phyloP scores from a whole-genome alignment of 2,888 invertebrate species.

The Synergus umbraculus region DNA sequence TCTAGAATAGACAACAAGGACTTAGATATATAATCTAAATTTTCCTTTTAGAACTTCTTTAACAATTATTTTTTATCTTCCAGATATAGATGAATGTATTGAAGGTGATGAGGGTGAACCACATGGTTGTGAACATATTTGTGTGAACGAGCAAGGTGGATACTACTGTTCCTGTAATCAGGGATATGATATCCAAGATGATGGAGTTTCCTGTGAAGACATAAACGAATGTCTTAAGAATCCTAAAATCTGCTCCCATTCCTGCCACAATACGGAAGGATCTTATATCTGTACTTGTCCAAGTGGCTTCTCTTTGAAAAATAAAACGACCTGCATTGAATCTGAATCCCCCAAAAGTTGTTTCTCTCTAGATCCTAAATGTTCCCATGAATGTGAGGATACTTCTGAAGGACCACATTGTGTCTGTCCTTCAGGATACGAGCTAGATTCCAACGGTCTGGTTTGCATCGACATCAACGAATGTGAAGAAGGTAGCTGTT shows the following conservation, averaged over 20 bases:
- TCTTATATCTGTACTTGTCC: conserved; percentile 78
- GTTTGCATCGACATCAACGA: conserved; percentile 79
- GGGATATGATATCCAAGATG: conserved; percentile 72
- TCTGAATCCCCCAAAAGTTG: conserved; percentile 61
- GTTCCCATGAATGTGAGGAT: conserved; percentile 70
- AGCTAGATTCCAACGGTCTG: conserved; percentile 71
- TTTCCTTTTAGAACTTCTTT: background rate
- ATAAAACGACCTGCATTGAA: conserved; percentile 61
- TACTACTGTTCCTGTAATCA: conserved; percentile 75
- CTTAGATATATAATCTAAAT: background rate
- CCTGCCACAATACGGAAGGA: conserved; percentile 67
- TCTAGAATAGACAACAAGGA: background rate
- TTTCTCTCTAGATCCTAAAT: conserved; percentile 52
- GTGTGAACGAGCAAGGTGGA: conserved; percentile 77
- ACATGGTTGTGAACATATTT: conserved; percentile 77
- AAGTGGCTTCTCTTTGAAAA: conserved; percentile 67
- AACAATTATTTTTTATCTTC: conserved; percentile 18
- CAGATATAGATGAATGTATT: conserved; percentile 81
- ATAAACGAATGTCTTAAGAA: conserved; percentile 71
- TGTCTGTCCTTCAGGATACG: conserved; percentile 79
- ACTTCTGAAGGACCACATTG: conserved; percentile 74
- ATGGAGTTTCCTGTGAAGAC: conserved; percentile 68
- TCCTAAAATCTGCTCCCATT: conserved; percentile 65
- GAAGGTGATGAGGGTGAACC: conserved; percentile 77
- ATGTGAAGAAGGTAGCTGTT: conserved; percentile 79